Evolutionary conservation across 1,140 invertebrate genomes (phyloP), one percentile per base, ranked within the genome.

Genomic region (Zaprionus lachaisei): DNA sequence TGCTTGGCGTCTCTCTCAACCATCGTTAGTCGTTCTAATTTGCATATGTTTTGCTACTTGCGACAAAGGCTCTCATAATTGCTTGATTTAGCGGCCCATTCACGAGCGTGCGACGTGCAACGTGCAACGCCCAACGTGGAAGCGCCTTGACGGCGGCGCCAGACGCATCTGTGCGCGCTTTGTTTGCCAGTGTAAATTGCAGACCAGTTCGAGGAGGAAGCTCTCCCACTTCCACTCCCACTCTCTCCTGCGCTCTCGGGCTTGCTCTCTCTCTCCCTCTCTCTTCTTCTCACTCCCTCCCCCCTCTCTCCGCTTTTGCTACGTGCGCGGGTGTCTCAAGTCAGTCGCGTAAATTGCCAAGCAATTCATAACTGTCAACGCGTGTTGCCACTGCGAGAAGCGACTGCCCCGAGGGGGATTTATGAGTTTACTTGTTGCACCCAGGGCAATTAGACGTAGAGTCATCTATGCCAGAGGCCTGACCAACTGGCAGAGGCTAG

Each of bases 311-410:
- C 61, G 12, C 58, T 67, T 28, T 15, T 14, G 26, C 24, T 58
- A 28, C 55, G 49, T 77, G 76, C 41, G 86, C 83, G 86, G 85
- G 85, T 90, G 86, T 90, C 73, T 64, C 70, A 38, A 56, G 71
- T 85, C 69, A 82, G 82, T 90, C 83, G 73, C 68, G 77, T 91
- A 91, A 90, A 91, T 90, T 83, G 82, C 80, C 82, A 77, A 69
- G 82, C 83, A 90, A 90, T 90, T 90, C 86, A 90, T 90, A 90
- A 90, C 74, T 91, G 86, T 90, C 86, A 90, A 86, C 84, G 83
- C 83, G 77, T 80, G 44, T 70, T 62, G 28, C 24, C 49, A 38
- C 37, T 38, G 37, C 37, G 14, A 47, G 41, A 55, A 64, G 31
- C n/a, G 37, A 37, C 49, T 49, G 71, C 22, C 47, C 17, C 38